These are phyloP conservation scores for Liopterus haemorrhoidalis DNA, from an alignment of 2,888 invertebrate species.

Conservation along the genomic window DNA sequence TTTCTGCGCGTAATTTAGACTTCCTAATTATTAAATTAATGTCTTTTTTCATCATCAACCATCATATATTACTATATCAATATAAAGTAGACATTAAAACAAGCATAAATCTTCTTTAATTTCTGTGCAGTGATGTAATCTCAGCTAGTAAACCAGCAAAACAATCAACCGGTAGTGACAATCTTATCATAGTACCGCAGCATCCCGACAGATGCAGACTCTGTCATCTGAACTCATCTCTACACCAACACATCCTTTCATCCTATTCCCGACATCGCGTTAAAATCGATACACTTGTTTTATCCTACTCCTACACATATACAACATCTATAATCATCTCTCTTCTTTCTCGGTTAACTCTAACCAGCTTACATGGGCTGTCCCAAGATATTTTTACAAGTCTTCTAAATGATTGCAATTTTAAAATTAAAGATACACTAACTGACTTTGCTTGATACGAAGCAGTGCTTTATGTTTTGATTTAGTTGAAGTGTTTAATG, in stretches of 20 bases:
- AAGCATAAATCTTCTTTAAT: too few species aligned
- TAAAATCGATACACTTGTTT: constrained; percentile 42
- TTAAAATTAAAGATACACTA: constrained; percentile 38
- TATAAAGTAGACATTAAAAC: too few species aligned
- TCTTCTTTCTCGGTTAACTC: constrained; percentile 38
- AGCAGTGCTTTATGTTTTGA: constrained; percentile 22
- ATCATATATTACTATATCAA: too few species aligned
- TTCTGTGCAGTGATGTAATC: too few species aligned
- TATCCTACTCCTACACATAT: constrained; percentile 34
- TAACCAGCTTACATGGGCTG: constrained; percentile 41
- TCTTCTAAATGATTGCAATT: constrained; percentile 39
- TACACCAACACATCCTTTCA: constrained; percentile 32
- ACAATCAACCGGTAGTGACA: too few species aligned
- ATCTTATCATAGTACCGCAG: constrained; percentile 33
- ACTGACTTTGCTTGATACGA: constrained; percentile 25
- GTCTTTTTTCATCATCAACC: too few species aligned
- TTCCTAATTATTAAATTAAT: too few species aligned
- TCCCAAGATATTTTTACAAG: constrained; percentile 44
- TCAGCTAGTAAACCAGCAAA: too few species aligned
- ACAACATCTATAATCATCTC: constrained; percentile 34
- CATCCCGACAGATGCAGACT: constrained; percentile 40
- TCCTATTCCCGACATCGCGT: constrained; percentile 38
- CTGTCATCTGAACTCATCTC: constrained; percentile 34
- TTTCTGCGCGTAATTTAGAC: too few species aligned
- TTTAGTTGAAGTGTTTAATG: too few species aligned